A percentile compares a stretch with the other conserved stretches of the same genome.
phyloP scores from a whole-genome alignment of 2,888 invertebrate species.

The Pachydiplax longipennis region DNA sequence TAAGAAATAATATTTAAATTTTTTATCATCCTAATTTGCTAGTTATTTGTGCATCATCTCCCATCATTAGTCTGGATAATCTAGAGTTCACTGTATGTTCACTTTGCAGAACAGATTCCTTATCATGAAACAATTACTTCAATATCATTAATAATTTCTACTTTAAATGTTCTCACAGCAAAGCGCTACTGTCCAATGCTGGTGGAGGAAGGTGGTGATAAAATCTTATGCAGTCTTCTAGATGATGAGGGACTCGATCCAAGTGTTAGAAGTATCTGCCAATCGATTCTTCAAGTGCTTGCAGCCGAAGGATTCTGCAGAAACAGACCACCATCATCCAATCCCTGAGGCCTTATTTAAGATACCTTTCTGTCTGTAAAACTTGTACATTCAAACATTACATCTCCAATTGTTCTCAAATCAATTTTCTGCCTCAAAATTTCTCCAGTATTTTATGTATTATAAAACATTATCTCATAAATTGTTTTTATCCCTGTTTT shows the following conservation, averaged over 20 bases:
- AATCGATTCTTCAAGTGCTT: slow-evolving; percentile 54
- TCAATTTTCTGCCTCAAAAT: neutral
- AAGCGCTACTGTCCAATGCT: slow-evolving; percentile 73
- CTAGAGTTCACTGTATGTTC: too few relatives aligned
- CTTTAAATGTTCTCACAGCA: slow-evolving; percentile 58
- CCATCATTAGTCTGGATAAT: too few relatives aligned
- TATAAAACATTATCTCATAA: neutral
- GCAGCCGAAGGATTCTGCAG: neutral
- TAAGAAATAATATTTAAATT: too few relatives aligned
- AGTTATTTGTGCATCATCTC: too few relatives aligned
- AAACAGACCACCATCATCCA: neutral
- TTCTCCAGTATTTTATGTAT: neutral
- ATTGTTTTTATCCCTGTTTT: neutral
- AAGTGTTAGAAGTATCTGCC: slow-evolving; percentile 57
- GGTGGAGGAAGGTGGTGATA: slow-evolving; percentile 67
- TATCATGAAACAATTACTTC: too few relatives aligned
- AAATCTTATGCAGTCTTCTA: slow-evolving; percentile 62
- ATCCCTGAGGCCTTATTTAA: neutral
- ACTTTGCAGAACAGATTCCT: too few relatives aligned
- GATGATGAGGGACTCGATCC: slow-evolving; percentile 57
- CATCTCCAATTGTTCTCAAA: neutral
- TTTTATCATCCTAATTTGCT: too few relatives aligned
- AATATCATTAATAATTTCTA: too few relatives aligned
- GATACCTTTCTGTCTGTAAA: neutral
- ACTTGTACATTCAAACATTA: neutral